A percentile compares a stretch with the other conserved stretches of the same genome.
Conservation (phyloP, 2,113 vertebrate species). For the Macroglossus sobrinus region DNA sequence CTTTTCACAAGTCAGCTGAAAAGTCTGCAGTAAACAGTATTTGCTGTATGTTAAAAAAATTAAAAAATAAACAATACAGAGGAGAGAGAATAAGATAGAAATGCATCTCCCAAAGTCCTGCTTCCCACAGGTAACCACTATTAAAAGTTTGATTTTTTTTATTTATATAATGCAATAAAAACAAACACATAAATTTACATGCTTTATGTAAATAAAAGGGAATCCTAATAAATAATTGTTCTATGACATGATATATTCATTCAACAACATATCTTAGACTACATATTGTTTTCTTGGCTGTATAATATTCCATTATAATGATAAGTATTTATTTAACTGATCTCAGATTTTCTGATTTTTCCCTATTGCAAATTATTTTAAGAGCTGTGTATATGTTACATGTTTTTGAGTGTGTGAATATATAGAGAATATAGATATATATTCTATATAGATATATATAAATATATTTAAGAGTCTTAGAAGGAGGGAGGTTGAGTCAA, state of each 20-base stretch:
- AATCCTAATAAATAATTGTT: not conserved
- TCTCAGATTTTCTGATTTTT: not conserved
- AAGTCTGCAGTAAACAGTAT: conserved; percentile 91
- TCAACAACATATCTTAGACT: not conserved
- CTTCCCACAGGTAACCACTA: not conserved
- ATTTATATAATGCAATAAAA: not conserved
- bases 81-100: not conserved
- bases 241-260: not conserved
- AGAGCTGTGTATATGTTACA: not conserved
- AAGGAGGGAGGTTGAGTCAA: not conserved
- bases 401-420: not conserved
- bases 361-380: conserved; percentile 2
- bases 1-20: conserved; percentile 87
- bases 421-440: not conserved
- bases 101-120: not conserved
- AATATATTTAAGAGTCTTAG: not conserved
- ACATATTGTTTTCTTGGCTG: not conserved
- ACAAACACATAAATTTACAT: not conserved
- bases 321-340: not conserved
- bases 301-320: not conserved
- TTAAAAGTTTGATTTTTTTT: not conserved
- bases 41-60: conserved; percentile 76
- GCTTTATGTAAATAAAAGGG: not conserved
- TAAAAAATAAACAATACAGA: not conserved
- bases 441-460: no score